A percentile compares a stretch with the other conserved stretches of the same genome.
Conservation (phyloP, 2,113 vertebrate species). For the Anhinga anhinga region DNA sequence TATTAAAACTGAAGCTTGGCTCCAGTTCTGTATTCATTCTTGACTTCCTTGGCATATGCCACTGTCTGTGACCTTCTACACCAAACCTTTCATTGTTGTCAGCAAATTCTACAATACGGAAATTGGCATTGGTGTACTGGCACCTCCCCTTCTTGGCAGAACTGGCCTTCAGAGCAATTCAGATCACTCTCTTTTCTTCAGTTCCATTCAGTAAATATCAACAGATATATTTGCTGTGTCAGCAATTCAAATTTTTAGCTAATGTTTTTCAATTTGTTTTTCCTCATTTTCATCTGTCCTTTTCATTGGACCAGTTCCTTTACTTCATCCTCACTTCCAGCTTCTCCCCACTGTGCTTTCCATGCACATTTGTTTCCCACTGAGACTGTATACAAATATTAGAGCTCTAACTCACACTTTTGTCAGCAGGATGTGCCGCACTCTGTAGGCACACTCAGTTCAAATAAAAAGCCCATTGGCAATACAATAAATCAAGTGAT, state of each 20-base stretch:
- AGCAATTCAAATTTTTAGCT: conserved; percentile 8
- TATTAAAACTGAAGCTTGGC: conserved; percentile 34
- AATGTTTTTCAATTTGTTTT: neutral
- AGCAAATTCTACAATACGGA: neutral
- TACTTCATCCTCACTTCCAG: conserved; percentile 20
- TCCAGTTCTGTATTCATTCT: neutral
- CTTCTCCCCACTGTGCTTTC: neutral
- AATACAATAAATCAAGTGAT: conserved; percentile 53
- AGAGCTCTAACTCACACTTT: conserved; percentile 53
- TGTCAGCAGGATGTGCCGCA: conserved; percentile 19
- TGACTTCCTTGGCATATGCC: neutral
- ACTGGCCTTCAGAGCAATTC: neutral
- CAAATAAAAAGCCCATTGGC: conserved; percentile 51
- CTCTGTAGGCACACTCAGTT: conserved; percentile 13
- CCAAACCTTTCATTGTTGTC: neutral
- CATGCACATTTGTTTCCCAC: conserved; percentile 39
- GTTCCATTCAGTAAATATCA: neutral
- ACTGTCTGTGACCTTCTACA: neutral
- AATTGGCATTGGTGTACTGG: neutral
- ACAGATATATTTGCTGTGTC: neutral
- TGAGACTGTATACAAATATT: conserved; percentile 61
- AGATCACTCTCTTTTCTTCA: neutral
- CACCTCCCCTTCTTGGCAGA: conserved; percentile 5
- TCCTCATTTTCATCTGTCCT: neutral
- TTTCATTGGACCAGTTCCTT: conserved; percentile 27